Evolutionary conservation across 1,140 invertebrate species (phyloP).

Genomic region (Scaptomyza hsui): DNA sequence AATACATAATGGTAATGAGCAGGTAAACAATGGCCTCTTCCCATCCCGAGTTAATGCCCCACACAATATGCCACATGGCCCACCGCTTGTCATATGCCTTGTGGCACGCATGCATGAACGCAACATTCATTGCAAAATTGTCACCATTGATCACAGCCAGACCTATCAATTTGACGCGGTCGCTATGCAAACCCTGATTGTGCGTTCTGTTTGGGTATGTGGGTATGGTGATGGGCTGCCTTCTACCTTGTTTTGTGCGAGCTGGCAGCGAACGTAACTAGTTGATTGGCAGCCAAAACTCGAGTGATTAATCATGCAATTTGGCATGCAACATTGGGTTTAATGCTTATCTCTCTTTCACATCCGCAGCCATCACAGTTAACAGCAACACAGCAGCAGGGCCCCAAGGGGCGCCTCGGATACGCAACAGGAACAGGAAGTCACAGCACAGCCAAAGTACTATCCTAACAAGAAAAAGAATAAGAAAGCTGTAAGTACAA

Average conservation of each 20-base stretch:
- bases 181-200: slow-evolving; percentile 9
- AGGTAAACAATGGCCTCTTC: slow-evolving; percentile 46
- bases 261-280: slow-evolving; percentile 30
- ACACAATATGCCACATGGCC: background rate
- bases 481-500: slow-evolving; percentile 37
- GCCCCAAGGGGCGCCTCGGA: slow-evolving; percentile 74
- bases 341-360: slow-evolving; percentile 9
- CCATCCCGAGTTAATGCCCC: no score
- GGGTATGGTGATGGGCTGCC: background rate
- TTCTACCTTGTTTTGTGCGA: slow-evolving; percentile 25
- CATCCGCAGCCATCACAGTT: slow-evolving; percentile 59
- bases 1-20: slow-evolving; percentile 59
- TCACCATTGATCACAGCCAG: slow-evolving; percentile 36
- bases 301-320: slow-evolving; percentile 71
- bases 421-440: slow-evolving; percentile 45
- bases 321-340: slow-evolving; percentile 49
- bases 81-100: background rate
- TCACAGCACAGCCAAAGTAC: slow-evolving; percentile 40
- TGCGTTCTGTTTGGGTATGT: background rate
- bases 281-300: slow-evolving; percentile 55
- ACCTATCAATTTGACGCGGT: slow-evolving; percentile 24
- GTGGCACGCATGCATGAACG: slow-evolving; percentile 14
- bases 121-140: slow-evolving; percentile 25
- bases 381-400: slow-evolving; percentile 62
- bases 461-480: slow-evolving; percentile 5